Percentiles rank a stretch among this genome's conserved stretches.
These are phyloP conservation scores for Apocrypta bakeri DNA, from an alignment of 1,140 invertebrate genomes.

Conservation along the genomic window DNA sequence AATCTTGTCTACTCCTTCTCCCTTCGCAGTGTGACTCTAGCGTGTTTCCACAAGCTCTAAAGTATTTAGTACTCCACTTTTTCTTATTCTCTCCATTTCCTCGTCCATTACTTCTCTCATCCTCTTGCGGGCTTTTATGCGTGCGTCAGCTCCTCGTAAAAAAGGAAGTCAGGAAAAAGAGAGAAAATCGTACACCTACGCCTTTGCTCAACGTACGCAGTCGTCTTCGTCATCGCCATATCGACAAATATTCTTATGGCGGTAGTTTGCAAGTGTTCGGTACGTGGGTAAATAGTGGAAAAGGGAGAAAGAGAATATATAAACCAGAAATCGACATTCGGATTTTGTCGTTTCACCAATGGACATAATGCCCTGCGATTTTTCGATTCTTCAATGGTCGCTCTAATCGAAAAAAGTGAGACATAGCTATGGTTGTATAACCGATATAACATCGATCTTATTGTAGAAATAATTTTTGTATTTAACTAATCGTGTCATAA, in stretches of 20 bases:
- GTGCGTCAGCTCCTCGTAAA: slow-evolving; percentile 45
- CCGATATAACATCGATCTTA: too few species aligned
- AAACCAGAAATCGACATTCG: slow-evolving; percentile 35
- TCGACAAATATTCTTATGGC: slow-evolving; percentile 55
- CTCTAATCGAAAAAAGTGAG: neutral
- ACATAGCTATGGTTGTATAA: too few species aligned
- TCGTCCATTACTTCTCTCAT: slow-evolving; percentile 25
- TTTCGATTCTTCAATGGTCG: neutral
- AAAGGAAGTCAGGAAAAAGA: slow-evolving; percentile 20
- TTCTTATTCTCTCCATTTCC: slow-evolving; percentile 37
- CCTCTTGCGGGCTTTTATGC: slow-evolving; percentile 33
- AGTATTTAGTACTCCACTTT: slow-evolving; percentile 45
- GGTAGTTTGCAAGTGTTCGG: neutral
- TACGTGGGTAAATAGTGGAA: slow-evolving; percentile 51
- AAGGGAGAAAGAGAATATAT: slow-evolving; percentile 25
- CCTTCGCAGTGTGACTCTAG: neutral
- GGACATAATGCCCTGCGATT: neutral
- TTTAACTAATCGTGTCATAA: too few species aligned
- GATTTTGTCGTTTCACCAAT: neutral
- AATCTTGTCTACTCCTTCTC: neutral
- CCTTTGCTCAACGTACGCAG: slow-evolving; percentile 44
- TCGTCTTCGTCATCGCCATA: slow-evolving; percentile 38
- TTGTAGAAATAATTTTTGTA: too few species aligned
- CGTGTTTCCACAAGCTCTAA: slow-evolving; percentile 27
- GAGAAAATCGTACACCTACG: slow-evolving; percentile 9